phyloP scores from a whole-genome alignment of 1,140 invertebrate genomes.

The Hycleus cichorii region DNA sequence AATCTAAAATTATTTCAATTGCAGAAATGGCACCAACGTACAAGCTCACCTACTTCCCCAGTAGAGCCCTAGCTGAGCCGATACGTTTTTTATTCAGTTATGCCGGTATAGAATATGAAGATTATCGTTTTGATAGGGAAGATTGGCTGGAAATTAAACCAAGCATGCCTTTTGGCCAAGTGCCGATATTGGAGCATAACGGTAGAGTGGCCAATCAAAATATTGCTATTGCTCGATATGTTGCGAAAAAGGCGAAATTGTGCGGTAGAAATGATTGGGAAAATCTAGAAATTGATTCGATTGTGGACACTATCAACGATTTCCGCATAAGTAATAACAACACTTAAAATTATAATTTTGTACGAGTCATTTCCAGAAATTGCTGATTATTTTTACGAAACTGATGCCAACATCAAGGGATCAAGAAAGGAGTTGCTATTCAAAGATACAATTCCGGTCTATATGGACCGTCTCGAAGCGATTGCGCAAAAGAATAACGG shows the following conservation, averaged over 20 bases:
- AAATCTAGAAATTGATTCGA: slow-evolving; percentile 53
- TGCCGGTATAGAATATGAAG: slow-evolving; percentile 61
- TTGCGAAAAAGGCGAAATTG: slow-evolving; percentile 58
- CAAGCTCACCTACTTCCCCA: slow-evolving; percentile 60
- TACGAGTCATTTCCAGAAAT: too few species aligned
- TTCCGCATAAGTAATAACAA: slow-evolving; percentile 25
- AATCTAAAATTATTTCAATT: neutral
- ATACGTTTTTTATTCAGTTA: slow-evolving; percentile 66
- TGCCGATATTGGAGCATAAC: slow-evolving; percentile 65
- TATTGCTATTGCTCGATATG: slow-evolving; percentile 58
- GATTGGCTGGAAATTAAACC: slow-evolving; percentile 53
- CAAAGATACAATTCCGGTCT: slow-evolving; percentile 48
- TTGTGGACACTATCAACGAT: slow-evolving; percentile 54
- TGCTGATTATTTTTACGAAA: neutral
- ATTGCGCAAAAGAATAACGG: slow-evolving; percentile 47
- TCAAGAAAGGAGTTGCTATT: slow-evolving; percentile 36
- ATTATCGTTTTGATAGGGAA: slow-evolving; percentile 50
- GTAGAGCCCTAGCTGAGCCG: slow-evolving; percentile 62
- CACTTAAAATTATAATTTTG: too few species aligned
- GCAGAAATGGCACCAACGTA: slow-evolving; percentile 41
- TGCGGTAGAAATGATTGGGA: slow-evolving; percentile 57
- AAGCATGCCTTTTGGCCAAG: slow-evolving; percentile 60
- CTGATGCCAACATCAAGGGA: neutral
- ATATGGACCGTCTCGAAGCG: slow-evolving; percentile 48
- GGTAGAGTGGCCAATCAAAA: slow-evolving; percentile 59